Base-by-base conservation (phyloP, 1,140 invertebrate species). In the Nautilus pompilius region DNA sequence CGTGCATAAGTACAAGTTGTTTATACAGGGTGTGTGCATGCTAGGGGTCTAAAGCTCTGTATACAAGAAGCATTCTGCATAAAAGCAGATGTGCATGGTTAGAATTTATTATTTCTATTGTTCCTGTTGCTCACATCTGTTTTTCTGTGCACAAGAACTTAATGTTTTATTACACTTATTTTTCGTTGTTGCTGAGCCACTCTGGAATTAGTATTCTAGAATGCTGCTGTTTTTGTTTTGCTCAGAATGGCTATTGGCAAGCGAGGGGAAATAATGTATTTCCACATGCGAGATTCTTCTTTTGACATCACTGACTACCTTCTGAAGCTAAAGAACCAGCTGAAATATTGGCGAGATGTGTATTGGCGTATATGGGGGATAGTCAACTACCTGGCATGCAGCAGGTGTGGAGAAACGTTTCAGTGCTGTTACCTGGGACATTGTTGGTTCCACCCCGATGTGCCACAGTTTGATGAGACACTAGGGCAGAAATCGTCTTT, bases 331-430 rank as follows among this genome's bases (percentile, higher is more conserved):
- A 89, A 91, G 72, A 87, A 86, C 8, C 89, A 92, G 68, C 83
- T 94, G 34, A 90, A 90, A 65, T 89, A 89, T 0, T 96, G 94
- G 94, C 84, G 92, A 0, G 90, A 90, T 75, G 92, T 95, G 0
- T 96, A 96, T 82, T 97, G 94, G 94, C 87, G 90, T 57, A 80
- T 96, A 13, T 96, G 93, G 93, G 91, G 91, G 3, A 73, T 67
- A 13, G 67, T 82, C 28, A 81, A 83, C 60, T 72, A 63, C 34
- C 68, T 80, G 5, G 62, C 65, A 6, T 83, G 81, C 66, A 68
- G 65, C n/a, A 58, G 78, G 4, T 82, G 81, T 70, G 65, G 63
- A 2, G 76, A 80, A 41, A 58, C 57, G 15, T 83, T 81, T 59
- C 70, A 74, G 1, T 79, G 79, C 36, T 70, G 64, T 24, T 75